These are phyloP conservation scores for Elegia similella DNA, from an alignment of 2,888 invertebrate genomes.

Conservation along the genomic window DNA sequence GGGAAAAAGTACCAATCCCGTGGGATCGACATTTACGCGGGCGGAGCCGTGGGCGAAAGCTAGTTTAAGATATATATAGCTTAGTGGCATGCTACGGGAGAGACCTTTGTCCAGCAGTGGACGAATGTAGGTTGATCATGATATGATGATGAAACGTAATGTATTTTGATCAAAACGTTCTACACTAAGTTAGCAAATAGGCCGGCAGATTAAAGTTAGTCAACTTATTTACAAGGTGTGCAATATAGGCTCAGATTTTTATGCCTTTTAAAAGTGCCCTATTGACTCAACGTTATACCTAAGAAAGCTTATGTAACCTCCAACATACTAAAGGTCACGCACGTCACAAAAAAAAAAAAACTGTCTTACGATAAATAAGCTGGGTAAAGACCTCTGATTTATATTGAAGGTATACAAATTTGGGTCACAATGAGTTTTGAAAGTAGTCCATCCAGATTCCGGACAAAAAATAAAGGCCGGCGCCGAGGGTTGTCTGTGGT, in stretches of 20 bases:
- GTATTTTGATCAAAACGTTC: too few relatives aligned
- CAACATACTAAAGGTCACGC: background rate
- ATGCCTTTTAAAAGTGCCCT: background rate
- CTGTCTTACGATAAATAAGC: background rate
- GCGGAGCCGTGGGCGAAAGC: too few relatives aligned
- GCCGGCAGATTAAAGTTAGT: too few relatives aligned
- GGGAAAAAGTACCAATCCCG: too few relatives aligned
- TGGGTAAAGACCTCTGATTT: conserved; percentile 5
- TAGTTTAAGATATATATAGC: too few relatives aligned
- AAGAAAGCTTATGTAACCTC: background rate
- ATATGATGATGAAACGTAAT: too few relatives aligned
- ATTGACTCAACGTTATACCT: background rate
- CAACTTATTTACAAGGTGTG: too few relatives aligned
- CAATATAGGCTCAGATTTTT: background rate
- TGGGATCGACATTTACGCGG: too few relatives aligned
- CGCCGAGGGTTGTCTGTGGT: conserved; percentile 6
- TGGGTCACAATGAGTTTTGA: conserved; percentile 23
- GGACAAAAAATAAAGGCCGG: conserved; percentile 17
- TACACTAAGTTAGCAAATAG: too few relatives aligned
- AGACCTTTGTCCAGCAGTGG: too few relatives aligned
- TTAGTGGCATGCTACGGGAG: too few relatives aligned
- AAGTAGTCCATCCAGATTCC: conserved; percentile 26
- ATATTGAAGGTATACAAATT: conserved; percentile 13
- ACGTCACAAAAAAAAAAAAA: background rate
- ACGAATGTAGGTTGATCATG: too few relatives aligned